Base-by-base conservation (phyloP, 2,888 invertebrate species). In the Trisateles emortualis region DNA sequence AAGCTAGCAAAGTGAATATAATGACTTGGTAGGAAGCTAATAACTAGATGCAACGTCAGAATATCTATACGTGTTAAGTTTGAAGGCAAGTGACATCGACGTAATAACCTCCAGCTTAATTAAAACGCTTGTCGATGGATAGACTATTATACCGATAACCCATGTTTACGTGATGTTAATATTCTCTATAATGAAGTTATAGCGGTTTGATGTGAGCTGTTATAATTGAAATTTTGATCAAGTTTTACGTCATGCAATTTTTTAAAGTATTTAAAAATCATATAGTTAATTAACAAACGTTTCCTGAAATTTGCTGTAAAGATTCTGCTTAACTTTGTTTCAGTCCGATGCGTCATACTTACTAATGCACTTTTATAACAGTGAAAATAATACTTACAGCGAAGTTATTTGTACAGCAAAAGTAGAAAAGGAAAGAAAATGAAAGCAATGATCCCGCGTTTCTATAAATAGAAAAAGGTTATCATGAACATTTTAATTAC, bases 71-170 rank as follows among this genome's bases (percentile, higher is more conserved):
- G 35, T 56, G 55, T 58, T 57, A 54, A 50, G 54, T 58, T 39
- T 61, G 62, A 66, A 64, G 65, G 60, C 71, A 69, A 64, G 67
- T 72, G 69, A 74, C 73, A 62, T 68, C 62, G 56, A 43, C 47
- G 65, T 74, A 70, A 81, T 81, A 79, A 81, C 77, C 70, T 70
- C 74, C 59, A 59, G 70, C 72, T 78, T 82, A 83, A 86, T 86
- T 83, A 84, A 81, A 83, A 78, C 74, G 78, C 70, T 64, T 68
- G 72, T 68, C 74, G 71, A 68, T 71, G 72, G 76, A 77, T 80
- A 74, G 74, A 76, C 78, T 75, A 75, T 72, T 72, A 76, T 64
- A 66, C 65, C 59, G 68, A 70, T 69, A 70, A 61, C 38, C 46
- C 36, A 44, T 43, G 47, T 66, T 54, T 40, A 61, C 57, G 46